Evolutionary conservation across 2,113 vertebrate genomes (phyloP).

Genomic region (Siniperca knerii): DNA sequence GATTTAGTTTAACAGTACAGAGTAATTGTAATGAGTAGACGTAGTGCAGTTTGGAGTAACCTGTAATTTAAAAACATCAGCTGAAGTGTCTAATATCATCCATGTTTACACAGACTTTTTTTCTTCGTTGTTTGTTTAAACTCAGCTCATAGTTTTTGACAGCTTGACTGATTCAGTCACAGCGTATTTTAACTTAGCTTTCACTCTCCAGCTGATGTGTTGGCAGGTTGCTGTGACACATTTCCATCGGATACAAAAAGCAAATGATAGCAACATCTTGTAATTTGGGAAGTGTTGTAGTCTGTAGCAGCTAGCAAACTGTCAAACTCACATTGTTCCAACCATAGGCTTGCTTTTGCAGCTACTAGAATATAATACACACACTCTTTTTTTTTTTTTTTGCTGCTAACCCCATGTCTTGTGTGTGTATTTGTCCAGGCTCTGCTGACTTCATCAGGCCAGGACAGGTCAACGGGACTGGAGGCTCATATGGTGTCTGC

Average conservation of each 20-base stretch:
- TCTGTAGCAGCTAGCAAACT: not conserved
- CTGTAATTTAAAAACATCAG: no score
- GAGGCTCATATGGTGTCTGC: slow-evolving; percentile 85
- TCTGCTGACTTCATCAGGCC: slow-evolving; percentile 54
- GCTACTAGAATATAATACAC: not conserved
- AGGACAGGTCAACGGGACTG: slow-evolving; percentile 74
- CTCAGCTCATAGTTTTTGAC: not conserved
- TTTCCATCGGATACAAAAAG: not conserved
- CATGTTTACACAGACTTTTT: not conserved
- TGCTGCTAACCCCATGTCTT: not conserved
- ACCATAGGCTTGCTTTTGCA: not conserved
- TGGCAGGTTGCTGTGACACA: not conserved
- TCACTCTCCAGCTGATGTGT: not conserved
- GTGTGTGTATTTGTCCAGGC: slow-evolving; percentile 69
- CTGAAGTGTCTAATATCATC: not conserved
- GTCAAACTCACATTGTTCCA: not conserved
- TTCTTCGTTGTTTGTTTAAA: not conserved
- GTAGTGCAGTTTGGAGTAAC: not conserved
- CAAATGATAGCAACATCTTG: not conserved
- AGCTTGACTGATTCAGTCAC: not conserved
- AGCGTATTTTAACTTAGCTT: not conserved
- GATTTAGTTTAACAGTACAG: not conserved
- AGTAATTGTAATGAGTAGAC: not conserved
- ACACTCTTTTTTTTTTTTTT: not conserved
- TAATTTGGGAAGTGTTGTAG: not conserved